Base-by-base conservation (phyloP, 2,113 vertebrate genomes). In the Callipepla squamata region DNA sequence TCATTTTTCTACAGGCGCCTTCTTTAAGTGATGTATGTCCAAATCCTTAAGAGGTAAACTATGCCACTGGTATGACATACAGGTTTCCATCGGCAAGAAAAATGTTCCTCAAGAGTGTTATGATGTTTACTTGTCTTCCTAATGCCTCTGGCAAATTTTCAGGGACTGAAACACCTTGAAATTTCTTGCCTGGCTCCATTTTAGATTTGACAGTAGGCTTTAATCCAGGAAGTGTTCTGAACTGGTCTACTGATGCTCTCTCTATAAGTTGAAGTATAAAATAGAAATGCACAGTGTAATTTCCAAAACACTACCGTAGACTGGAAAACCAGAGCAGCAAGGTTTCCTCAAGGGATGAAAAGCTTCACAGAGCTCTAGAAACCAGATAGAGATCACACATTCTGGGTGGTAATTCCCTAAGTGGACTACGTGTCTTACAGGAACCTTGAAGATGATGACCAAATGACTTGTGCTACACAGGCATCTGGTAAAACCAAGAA, bases 111-210 rank as follows among this genome's bases (percentile, higher is more conserved):
- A 83, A 65, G 19, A 59, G 11, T 19, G 25, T 51, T 51, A 30
- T 30, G 32, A 86, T 21, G 17, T 70, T 94, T 67, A 53, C 67
- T 89, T 26, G 9, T 30, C 61, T 76, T 88, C 25, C 47, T 85
- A 74, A 83, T 8, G 15, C 7, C 59, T 53, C 82, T 1, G 6
- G 80, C 17, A 73, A 89, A 32, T 86, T 86, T 70, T 70, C 73
- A 48, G 36, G 57, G 40, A 48, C 28, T 63, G 32, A 17, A 85
- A 61, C 0, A 2, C 47, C 3, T 20, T 57, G 57, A 84, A 40
- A 75, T 86, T 88, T 95, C 91, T 61, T 83, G 17, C 40, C 57
- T 78, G 73, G 88, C 69, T 86, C 32, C 44, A 40, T 48, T 91
- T 80, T 68, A 67, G 72, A 42, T 32, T 45, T 40, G 32, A n/a